A percentile compares a stretch with the other conserved stretches of the same genome.
phyloP scores from a whole-genome alignment of 1,140 invertebrate species.

The Andrena cerasifolii region DNA sequence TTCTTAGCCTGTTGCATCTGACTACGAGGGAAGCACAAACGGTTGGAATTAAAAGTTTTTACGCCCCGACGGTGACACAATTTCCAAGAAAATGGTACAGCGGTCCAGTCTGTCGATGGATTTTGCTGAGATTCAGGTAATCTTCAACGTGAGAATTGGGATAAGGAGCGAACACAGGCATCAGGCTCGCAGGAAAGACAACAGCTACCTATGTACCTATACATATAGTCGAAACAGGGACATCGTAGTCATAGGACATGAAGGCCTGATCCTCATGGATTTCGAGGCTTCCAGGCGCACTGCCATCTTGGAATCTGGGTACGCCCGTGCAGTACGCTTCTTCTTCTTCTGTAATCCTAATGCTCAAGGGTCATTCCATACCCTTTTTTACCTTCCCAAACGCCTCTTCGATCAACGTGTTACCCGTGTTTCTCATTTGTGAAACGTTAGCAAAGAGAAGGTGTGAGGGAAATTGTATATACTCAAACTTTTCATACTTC shows the following conservation, averaged over 20 bases:
- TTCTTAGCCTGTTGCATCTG: conserved; percentile 61
- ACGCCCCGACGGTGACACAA: neutral
- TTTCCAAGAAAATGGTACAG: conserved; percentile 1
- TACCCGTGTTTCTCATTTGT: neutral
- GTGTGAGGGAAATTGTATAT: neutral
- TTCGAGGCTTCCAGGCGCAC: conserved; percentile 68
- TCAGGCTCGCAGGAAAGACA: conserved; percentile 71
- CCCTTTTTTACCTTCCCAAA: conserved; percentile 77
- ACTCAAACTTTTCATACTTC: neutral
- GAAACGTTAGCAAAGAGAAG: neutral
- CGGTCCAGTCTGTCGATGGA: conserved; percentile 14
- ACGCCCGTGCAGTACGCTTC: conserved; percentile 48
- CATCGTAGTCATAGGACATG: conserved; percentile 61
- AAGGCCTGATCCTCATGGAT: conserved; percentile 73
- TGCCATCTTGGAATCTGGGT: conserved; percentile 24
- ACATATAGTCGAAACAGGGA: neutral
- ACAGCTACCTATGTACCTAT: conserved; percentile 54
- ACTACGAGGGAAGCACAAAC: conserved; percentile 29
- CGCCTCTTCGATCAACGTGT: neutral
- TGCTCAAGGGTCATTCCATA: conserved; percentile 78
- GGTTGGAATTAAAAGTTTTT: conserved; percentile 2
- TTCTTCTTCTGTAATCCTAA: conserved; percentile 77
- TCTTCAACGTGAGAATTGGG: conserved; percentile 72
- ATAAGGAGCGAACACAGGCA: conserved; percentile 75
- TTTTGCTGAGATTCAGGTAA: conserved; percentile 50